phyloP scores from a whole-genome alignment of 2,113 vertebrate genomes.

The Phoenicopterus ruber region DNA sequence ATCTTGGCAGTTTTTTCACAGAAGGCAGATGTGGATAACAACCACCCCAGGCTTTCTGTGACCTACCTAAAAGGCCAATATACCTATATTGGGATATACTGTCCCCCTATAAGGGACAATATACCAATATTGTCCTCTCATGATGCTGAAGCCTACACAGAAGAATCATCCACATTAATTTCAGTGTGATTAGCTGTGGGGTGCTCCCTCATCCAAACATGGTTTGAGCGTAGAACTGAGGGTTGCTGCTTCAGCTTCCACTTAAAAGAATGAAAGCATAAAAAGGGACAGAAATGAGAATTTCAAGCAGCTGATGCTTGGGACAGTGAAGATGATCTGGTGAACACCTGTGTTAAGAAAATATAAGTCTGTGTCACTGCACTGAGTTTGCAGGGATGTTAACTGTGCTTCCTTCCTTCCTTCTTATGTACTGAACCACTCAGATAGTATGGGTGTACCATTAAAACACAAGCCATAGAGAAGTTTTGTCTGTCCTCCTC shows the following conservation, averaged over 20 bases:
- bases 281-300: not conserved
- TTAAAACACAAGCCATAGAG: not conserved
- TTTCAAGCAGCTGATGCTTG: not conserved
- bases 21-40: slow-evolving; percentile 11
- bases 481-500: not conserved
- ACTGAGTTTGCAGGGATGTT: not conserved
- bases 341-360: not conserved
- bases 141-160: not conserved
- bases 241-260: not conserved
- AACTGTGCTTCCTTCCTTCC: not conserved
- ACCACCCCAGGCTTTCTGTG: not conserved
- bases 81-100: not conserved
- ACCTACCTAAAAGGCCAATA: not conserved
- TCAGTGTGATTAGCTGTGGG: not conserved
- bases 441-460: not conserved
- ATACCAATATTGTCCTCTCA: not conserved
- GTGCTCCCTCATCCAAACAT: not conserved
- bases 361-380: not conserved
- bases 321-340: not conserved
- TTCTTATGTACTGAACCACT: not conserved
- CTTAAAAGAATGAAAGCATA: not conserved
- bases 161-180: not conserved
- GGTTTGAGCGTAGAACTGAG: not conserved
- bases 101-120: not conserved
- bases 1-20: not conserved